phyloP scores from a whole-genome alignment of 2,113 vertebrate species.

The Anolis sagrei region DNA sequence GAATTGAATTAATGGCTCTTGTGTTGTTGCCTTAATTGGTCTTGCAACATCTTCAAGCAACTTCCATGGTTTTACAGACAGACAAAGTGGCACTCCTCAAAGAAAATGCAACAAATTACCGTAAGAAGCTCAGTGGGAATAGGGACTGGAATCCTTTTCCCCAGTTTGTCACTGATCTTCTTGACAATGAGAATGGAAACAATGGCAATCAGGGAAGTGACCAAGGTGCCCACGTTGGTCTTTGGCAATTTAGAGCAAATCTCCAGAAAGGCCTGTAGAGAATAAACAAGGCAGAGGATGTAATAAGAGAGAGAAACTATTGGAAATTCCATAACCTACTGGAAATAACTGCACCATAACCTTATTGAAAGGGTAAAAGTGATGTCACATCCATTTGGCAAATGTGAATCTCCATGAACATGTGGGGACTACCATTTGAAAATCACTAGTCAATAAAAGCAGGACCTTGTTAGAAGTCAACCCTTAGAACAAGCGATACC shows the following conservation, averaged over 20 bases:
- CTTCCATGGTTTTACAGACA: not conserved
- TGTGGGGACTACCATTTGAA: too few species aligned
- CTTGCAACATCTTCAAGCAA: not conserved
- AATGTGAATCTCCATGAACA: too few species aligned
- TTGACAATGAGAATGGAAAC: constrained; percentile 83
- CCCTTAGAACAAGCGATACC: too few species aligned
- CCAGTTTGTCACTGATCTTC: constrained; percentile 82
- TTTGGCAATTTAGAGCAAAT: constrained; percentile 80
- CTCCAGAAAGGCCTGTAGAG: constrained; percentile 81
- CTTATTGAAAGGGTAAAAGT: too few species aligned
- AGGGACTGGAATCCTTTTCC: constrained; percentile 81
- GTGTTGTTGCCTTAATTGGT: not conserved
- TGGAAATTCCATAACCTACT: too few species aligned
- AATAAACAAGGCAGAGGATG: constrained; percentile 4
- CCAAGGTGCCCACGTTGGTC: constrained; percentile 79
- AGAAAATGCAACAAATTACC: constrained; percentile 65
- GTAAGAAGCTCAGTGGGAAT: constrained; percentile 90
- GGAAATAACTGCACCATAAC: too few species aligned
- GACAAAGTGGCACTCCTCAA: not conserved
- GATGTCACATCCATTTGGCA: too few species aligned
- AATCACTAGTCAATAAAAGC: too few species aligned
- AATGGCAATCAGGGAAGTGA: constrained; percentile 83
- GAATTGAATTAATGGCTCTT: not conserved
- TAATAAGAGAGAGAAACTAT: constrained; percentile 4
- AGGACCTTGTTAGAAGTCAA: too few species aligned